Conservation (phyloP, 1,140 invertebrate genomes). For the Cotesia chilonis region DNA sequence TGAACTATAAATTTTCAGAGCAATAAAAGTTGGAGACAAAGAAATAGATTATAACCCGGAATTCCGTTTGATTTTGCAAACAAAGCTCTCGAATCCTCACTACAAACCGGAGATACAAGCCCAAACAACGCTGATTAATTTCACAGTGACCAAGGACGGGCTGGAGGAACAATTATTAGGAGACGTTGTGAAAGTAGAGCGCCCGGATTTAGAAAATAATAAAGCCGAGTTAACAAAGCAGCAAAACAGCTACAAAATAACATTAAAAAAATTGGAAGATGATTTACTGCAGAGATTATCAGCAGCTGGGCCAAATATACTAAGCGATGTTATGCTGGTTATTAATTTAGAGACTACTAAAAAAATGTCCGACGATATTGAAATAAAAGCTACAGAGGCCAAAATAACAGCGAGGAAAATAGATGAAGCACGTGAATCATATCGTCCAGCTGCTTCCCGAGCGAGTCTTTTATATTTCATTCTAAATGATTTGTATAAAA, state of each 20-base stretch:
- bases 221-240: constrained; percentile 84
- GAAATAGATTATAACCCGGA: constrained; percentile 87
- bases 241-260: constrained; percentile 95
- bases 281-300: constrained; percentile 85
- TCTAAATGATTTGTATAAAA: constrained; percentile 90
- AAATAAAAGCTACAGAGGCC: constrained; percentile 84
- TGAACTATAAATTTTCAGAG: constrained; percentile 56
- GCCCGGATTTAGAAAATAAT: constrained; percentile 86
- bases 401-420: constrained; percentile 87
- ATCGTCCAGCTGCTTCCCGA: constrained; percentile 83
- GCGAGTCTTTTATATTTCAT: constrained; percentile 95
- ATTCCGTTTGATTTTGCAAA: constrained; percentile 91
- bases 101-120: constrained; percentile 97
- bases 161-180: constrained; percentile 93
- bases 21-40: constrained; percentile 87
- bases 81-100: constrained; percentile 93
- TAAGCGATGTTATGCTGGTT: constrained; percentile 89
- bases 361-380: constrained; percentile 89
- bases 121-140: constrained; percentile 93
- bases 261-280: constrained; percentile 89
- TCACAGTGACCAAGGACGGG: constrained; percentile 91
- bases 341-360: constrained; percentile 94
- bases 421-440: constrained; percentile 88
- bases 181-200: constrained; percentile 92
- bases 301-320: constrained; percentile 88